Percentiles rank a stretch among this genome's conserved stretches.
phyloP scores from a whole-genome alignment of 2,797 vertebrate genomes.

The Carcharodon carcharias region DNA sequence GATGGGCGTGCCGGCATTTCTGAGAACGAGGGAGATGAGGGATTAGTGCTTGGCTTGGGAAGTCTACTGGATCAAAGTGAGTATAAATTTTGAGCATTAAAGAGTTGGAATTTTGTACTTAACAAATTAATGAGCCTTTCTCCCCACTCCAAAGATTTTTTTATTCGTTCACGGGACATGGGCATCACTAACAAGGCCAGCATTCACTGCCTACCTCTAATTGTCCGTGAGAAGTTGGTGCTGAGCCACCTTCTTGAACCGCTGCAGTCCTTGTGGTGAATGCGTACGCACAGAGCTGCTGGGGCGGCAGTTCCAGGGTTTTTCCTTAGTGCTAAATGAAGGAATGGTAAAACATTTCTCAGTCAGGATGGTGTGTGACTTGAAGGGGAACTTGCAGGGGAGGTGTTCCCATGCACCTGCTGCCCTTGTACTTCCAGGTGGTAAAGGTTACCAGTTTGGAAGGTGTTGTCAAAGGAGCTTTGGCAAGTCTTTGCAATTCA shows the following conservation, averaged over 20 bases:
- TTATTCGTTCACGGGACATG: not conserved
- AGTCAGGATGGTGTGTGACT: too few relatives aligned
- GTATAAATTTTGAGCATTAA: not conserved
- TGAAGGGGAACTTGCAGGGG: not conserved
- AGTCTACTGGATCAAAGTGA: not conserved
- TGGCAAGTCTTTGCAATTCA: not conserved
- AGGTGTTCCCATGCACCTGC: too few relatives aligned
- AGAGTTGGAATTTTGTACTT: not conserved
- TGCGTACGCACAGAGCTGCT: not conserved
- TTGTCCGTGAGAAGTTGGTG: not conserved
- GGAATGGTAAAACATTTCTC: not conserved
- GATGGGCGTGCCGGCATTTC: not conserved
- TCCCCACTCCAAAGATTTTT: not conserved
- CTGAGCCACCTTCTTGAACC: not conserved
- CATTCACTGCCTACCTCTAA: not conserved
- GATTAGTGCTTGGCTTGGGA: not conserved
- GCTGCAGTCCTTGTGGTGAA: not conserved
- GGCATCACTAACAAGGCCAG: not conserved
- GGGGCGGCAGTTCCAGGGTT: not conserved
- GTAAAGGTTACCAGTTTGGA: not conserved
- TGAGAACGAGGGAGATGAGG: not conserved
- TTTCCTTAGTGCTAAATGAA: not conserved
- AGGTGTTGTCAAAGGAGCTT: not conserved
- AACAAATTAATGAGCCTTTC: not conserved
- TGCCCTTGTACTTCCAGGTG: not conserved